Conservation (phyloP, 2,888 invertebrate genomes). For the Psylliodes chrysocephalus region DNA sequence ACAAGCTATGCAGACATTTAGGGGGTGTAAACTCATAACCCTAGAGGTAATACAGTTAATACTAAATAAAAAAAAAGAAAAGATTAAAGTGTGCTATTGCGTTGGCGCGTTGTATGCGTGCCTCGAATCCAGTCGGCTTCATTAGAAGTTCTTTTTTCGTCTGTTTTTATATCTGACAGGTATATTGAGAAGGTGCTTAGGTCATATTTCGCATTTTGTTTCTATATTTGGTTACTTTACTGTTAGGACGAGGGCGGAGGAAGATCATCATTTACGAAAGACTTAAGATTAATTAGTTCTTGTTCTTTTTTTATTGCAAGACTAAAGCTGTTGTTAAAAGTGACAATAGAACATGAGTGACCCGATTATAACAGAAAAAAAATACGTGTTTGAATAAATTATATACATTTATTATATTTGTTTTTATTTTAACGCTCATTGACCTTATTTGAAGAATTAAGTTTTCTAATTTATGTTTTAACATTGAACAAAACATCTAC, state of each 20-base stretch:
- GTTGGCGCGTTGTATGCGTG: slow-evolving; percentile 38
- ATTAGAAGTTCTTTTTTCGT: slow-evolving; percentile 25
- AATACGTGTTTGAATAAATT: background rate
- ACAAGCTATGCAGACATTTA: no score
- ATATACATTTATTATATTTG: background rate
- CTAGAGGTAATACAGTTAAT: no score
- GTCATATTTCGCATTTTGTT: slow-evolving; percentile 6
- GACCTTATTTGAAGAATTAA: no score
- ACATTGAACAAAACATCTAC: no score
- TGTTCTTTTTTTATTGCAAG: background rate
- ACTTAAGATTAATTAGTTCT: background rate
- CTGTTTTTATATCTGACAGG: slow-evolving; percentile 21
- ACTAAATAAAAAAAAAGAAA: no score
- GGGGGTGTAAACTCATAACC: no score
- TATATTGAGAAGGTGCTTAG: slow-evolving; percentile 12
- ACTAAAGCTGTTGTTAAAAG: background rate
- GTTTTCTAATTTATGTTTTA: no score
- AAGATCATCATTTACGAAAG: background rate
- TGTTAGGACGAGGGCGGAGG: slow-evolving; percentile 11
- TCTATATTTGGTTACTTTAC: slow-evolving; percentile 28
- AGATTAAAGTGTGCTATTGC: slow-evolving; percentile 23
- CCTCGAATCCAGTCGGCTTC: slow-evolving; percentile 25
- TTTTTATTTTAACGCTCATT: no score
- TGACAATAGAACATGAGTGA: background rate
- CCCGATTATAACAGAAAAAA: background rate